Evolutionary conservation across 2,797 vertebrate species (phyloP).

Genomic region (Diplodus sargus): DNA sequence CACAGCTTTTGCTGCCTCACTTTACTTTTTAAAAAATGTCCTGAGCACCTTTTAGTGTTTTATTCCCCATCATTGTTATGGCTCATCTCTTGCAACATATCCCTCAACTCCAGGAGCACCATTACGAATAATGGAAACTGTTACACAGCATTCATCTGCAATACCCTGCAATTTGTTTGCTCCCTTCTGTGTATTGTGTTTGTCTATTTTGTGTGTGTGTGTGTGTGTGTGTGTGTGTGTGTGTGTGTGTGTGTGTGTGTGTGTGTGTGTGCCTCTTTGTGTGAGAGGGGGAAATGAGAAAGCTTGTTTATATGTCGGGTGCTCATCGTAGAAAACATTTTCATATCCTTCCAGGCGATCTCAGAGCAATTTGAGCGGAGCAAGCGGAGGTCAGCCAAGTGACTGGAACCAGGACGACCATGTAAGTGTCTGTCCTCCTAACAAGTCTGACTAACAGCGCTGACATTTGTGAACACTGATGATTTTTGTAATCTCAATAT

Average conservation of each 20-base stretch:
- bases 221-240: background rate
- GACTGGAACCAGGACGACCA: constrained; percentile 92
- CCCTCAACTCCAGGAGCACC: constrained; percentile 18
- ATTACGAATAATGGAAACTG: constrained; percentile 10
- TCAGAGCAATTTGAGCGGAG: constrained; percentile 88
- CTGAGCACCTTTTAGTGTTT: constrained; percentile 4
- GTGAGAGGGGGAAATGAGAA: background rate
- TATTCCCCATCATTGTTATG: constrained; percentile 13
- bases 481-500: constrained; percentile 37
- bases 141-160: constrained; percentile 33
- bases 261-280: background rate
- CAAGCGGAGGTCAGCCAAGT: constrained; percentile 87
- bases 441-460: constrained; percentile 35
- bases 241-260: background rate
- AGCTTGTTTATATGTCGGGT: constrained; percentile 10
- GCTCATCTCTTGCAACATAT: constrained; percentile 26
- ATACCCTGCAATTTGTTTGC: constrained; percentile 12
- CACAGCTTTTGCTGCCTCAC: background rate
- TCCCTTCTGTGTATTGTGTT: constrained; percentile 20
- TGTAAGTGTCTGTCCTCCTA: constrained; percentile 82
- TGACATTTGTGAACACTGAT: constrained; percentile 53
- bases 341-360: constrained; percentile 84
- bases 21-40: background rate
- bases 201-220: background rate
- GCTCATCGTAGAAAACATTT: constrained; percentile 19